phyloP scores from a whole-genome alignment of 2,888 invertebrate species.

The Pandemis corylana region DNA sequence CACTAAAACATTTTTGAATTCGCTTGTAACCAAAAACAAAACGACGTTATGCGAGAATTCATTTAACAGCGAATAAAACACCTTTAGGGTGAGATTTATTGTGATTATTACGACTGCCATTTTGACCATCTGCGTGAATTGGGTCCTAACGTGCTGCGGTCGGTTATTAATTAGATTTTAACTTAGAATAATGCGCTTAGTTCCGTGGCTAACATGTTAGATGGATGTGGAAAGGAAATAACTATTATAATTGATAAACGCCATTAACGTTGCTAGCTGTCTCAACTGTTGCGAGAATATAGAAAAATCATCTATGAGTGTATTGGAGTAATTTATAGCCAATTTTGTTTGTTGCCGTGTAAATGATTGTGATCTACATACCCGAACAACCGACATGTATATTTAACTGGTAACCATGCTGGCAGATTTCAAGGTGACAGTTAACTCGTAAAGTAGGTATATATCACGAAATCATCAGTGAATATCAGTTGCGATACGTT shows the following conservation, averaged over 20 bases:
- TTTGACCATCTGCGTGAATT: conserved; percentile 36
- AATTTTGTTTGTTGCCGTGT: neutral
- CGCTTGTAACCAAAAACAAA: neutral
- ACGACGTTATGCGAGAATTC: conserved; percentile 20
- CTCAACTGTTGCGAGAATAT: neutral
- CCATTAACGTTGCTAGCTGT: neutral
- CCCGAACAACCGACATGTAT: neutral
- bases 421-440: conserved; percentile 30
- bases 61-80: conserved; percentile 37
- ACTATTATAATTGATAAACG: conserved; percentile 18
- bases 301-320: neutral
- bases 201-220: conserved; percentile 29
- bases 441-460: conserved; percentile 3
- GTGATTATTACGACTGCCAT: conserved; percentile 37
- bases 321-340: neutral
- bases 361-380: neutral
- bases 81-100: conserved; percentile 37
- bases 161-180: conserved; percentile 34
- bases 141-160: conserved; percentile 9
- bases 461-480: conserved; percentile 18
- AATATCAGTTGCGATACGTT: conserved; percentile 53
- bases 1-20: neutral
- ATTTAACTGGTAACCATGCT: neutral
- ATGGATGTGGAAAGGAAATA: conserved; percentile 32
- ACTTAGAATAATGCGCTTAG: conserved; percentile 34